Conservation (phyloP, 2,888 invertebrate species). For the Actias luna region DNA sequence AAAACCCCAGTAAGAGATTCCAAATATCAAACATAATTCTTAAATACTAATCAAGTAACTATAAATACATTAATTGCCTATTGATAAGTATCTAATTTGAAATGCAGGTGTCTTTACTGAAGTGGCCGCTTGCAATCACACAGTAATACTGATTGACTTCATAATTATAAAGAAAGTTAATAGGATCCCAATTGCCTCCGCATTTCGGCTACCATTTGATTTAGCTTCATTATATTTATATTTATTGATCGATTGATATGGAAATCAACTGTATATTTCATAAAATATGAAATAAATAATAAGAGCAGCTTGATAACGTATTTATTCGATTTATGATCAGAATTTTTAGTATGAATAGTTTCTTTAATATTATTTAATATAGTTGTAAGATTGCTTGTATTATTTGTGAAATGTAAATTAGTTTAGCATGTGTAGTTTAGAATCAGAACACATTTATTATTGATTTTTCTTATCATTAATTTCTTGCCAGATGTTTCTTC, state of each 20-base stretch:
- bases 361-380: neutral
- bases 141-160: slow-evolving; percentile 15
- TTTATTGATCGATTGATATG: slow-evolving; percentile 18
- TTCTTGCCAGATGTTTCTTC: too few species aligned
- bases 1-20: slow-evolving; percentile 6
- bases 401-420: neutral
- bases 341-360: neutral
- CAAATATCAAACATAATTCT: slow-evolving; percentile 14
- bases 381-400: neutral
- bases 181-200: slow-evolving; percentile 19
- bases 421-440: too few species aligned
- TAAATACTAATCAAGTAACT: slow-evolving; percentile 15
- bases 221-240: slow-evolving; percentile 15
- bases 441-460: too few species aligned
- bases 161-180: slow-evolving; percentile 20
- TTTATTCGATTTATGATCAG: neutral
- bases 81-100: slow-evolving; percentile 10
- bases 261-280: slow-evolving; percentile 16
- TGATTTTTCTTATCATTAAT: too few species aligned
- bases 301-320: slow-evolving; percentile 3
- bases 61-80: slow-evolving; percentile 17
- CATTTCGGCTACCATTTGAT: slow-evolving; percentile 20
- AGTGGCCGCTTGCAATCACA: slow-evolving; percentile 17
- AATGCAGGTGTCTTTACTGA: slow-evolving; percentile 15
- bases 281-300: slow-evolving; percentile 16